Evolutionary conservation across 1,140 invertebrate genomes (phyloP).

Genomic region (Conus betulinus): DNA sequence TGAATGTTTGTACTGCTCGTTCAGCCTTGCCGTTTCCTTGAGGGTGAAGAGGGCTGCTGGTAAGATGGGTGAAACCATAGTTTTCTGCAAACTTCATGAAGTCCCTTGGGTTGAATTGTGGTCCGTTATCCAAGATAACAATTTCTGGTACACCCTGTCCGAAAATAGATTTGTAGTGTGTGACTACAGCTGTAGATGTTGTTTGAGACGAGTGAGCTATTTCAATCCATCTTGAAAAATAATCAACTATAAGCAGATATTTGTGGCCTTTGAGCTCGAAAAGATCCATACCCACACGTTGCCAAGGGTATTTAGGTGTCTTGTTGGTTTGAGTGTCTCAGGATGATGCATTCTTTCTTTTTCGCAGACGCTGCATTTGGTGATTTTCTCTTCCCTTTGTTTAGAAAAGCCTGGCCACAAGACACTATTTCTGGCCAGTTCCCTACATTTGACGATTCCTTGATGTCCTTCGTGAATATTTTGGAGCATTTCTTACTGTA

Average conservation of each 20-base stretch:
- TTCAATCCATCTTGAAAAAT: not conserved
- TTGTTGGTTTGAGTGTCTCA: not conserved
- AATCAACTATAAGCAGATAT: not conserved
- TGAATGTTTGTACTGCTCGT: conserved; percentile 52
- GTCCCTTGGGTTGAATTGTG: not conserved
- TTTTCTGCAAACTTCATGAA: conserved; percentile 42
- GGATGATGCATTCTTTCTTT: not conserved
- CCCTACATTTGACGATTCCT: not conserved
- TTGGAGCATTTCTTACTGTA: not conserved
- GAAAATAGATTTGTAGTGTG: not conserved
- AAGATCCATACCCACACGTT: not conserved
- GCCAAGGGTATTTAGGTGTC: not conserved
- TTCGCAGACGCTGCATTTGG: too few relatives aligned
- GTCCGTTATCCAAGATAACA: not conserved
- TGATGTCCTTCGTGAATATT: not conserved
- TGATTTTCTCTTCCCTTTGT: too few relatives aligned
- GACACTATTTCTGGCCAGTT: not conserved
- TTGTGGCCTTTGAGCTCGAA: not conserved
- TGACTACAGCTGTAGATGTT: not conserved
- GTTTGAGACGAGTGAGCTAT: not conserved
- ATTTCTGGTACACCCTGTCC: not conserved
- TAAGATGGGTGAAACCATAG: not conserved
- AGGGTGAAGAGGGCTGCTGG: conserved; percentile 45
- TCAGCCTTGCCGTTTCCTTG: conserved; percentile 52
- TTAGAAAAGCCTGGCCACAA: not conserved